Conservation (phyloP, 2,113 vertebrate species). For the Gnathonemus echidnorhynchus region DNA sequence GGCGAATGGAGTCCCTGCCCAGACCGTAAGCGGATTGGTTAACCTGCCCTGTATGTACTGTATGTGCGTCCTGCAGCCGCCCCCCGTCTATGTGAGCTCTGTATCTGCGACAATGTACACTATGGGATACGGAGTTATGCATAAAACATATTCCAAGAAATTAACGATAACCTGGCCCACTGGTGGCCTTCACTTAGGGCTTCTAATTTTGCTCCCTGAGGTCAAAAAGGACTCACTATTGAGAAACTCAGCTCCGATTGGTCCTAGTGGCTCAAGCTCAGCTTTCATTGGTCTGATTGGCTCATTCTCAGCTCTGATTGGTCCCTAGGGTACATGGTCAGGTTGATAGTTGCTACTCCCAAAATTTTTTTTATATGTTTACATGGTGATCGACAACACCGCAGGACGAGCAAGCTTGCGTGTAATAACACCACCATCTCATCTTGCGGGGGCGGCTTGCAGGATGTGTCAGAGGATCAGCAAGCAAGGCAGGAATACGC, state of each 20-base stretch:
- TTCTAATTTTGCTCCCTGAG: background rate
- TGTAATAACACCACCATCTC: background rate
- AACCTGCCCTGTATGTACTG: conserved; percentile 2
- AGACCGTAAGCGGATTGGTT: background rate
- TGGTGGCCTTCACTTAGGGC: background rate
- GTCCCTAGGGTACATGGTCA: background rate
- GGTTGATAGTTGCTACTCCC: background rate
- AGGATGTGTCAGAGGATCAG: background rate
- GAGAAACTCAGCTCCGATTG: background rate
- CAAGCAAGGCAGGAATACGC: background rate
- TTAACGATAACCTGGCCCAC: background rate
- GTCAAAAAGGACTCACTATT: background rate
- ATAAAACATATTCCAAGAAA: background rate
- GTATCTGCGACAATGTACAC: background rate
- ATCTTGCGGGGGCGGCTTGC: background rate
- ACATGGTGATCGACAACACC: background rate
- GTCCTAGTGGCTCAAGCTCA: background rate
- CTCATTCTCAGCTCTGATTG: background rate
- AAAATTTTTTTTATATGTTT: background rate
- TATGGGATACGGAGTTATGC: background rate
- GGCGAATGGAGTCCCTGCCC: background rate
- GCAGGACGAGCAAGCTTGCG: background rate
- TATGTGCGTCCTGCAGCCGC: background rate
- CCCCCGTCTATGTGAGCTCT: background rate
- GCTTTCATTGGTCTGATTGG: background rate